phyloP scores from a whole-genome alignment of 2,797 vertebrate genomes.

The Thamnophis elegans region DNA sequence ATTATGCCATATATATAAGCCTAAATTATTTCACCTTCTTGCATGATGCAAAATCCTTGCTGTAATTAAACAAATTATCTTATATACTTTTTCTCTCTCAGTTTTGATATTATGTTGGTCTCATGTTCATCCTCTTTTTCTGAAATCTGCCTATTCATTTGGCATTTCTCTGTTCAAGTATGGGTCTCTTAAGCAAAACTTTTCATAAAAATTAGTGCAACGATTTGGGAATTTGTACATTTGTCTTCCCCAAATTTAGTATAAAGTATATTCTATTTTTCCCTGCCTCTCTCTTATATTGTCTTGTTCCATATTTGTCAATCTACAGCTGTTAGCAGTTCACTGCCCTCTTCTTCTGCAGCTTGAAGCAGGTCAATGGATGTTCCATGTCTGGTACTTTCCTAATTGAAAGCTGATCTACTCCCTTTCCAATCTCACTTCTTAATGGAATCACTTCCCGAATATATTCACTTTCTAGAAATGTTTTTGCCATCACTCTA shows the following conservation, averaged over 20 bases:
- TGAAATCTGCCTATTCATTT: background rate
- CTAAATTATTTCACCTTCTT: background rate
- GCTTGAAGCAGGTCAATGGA: background rate
- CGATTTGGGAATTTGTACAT: background rate
- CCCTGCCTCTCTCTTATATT: background rate
- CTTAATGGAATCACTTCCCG: background rate
- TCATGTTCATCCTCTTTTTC: background rate
- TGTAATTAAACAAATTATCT: background rate
- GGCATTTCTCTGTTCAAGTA: background rate
- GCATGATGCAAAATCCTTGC: background rate
- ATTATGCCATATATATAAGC: background rate
- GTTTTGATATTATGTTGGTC: background rate
- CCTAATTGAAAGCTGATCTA: background rate
- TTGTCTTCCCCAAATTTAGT: background rate
- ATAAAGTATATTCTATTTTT: background rate
- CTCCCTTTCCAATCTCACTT: background rate
- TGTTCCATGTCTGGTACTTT: background rate
- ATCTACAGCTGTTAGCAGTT: background rate
- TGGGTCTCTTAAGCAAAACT: background rate
- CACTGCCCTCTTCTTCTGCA: background rate
- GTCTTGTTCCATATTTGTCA: background rate
- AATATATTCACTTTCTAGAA: background rate
- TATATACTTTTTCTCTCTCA: background rate
- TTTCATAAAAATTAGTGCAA: background rate
- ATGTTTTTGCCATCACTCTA: background rate